Percentiles rank a stretch among this genome's conserved stretches.
Conservation (phyloP, 2,113 vertebrate genomes). For the Gymnogyps californianus region DNA sequence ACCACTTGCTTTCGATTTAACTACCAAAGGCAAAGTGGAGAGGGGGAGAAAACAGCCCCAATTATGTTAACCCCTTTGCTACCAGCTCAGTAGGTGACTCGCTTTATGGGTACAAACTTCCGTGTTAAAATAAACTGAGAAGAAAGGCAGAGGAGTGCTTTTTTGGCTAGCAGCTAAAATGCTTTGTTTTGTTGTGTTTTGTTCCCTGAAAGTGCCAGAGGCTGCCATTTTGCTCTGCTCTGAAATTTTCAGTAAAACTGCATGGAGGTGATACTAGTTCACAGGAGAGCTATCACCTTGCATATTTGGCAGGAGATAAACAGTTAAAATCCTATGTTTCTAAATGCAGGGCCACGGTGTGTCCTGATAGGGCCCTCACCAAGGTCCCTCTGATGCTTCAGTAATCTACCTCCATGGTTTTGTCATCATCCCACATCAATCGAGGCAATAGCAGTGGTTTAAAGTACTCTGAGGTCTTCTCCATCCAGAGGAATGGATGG, state of each 20-base stretch:
- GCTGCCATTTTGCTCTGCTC: neutral
- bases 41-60: neutral
- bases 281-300: neutral
- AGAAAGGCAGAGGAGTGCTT: neutral
- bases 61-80: conserved; percentile 47
- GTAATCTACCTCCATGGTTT: neutral
- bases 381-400: neutral
- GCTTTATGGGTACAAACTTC: neutral
- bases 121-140: neutral
- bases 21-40: conserved; percentile 42
- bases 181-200: neutral
- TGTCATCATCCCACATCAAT: neutral
- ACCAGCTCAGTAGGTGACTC: neutral
- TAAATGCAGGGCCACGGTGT: neutral
- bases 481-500: neutral
- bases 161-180: neutral
- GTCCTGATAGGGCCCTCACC: neutral
- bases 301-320: neutral
- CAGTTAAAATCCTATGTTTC: neutral
- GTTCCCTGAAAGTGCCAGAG: neutral
- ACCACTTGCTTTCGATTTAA: conserved; percentile 56
- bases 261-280: neutral
- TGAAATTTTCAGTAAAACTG: neutral
- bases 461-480: neutral
- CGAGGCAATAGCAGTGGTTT: accelerated